Evolutionary conservation across 2,888 invertebrate genomes (phyloP), one percentile per base, ranked within the genome.

Genomic region (Drosophila rellima): DNA sequence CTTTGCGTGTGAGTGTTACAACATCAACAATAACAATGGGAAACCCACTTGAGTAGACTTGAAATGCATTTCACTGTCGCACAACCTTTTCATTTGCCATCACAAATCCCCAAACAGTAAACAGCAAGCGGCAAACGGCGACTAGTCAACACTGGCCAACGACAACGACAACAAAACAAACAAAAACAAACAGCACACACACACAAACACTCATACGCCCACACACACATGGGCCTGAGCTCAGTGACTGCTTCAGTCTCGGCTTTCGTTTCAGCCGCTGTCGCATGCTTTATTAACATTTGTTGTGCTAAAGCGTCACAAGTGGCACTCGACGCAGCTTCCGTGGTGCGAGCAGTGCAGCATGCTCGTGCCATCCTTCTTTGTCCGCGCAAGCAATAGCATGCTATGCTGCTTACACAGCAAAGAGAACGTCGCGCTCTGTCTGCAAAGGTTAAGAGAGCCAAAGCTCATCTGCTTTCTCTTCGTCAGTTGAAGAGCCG

Each of bases 361-460:
- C 70, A 50, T 51, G 18, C 44, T 26, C 10, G 47, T n/a, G 17
- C 68, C 37, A 15, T 68, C 75, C 39, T 70, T 23, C 59, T 81
- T 72, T 78, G 74, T 66, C 88, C 61, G 74, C 79, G 90, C 90
- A 80, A 82, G 90, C 86, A 83, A 83, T 78, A 88, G 55, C 75
- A 52, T 57, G 54, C 75, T 5, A 10, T 35, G 10, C 61, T 37
- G 26, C 20, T 90, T 54, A 17, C 70, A 55, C 82, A 54, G 5
- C 26, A 6, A 88, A 85, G 85, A 85, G 85, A 50, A 52, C 11
- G 31, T 3, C 17, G 0, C 33, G 4, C 29, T 56, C 56, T 48
- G 51, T 47, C 82, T 80, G 83, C 74, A 80, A 10, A 23, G 13
- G 15, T 29, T 42, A 88, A 89, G 82, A 84, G 89, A 75, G 48